Percentiles rank a stretch among this genome's conserved stretches.
These are phyloP conservation scores for Drosophila suboccidentalis DNA, from an alignment of 2,888 invertebrate species.

Conservation along the genomic window DNA sequence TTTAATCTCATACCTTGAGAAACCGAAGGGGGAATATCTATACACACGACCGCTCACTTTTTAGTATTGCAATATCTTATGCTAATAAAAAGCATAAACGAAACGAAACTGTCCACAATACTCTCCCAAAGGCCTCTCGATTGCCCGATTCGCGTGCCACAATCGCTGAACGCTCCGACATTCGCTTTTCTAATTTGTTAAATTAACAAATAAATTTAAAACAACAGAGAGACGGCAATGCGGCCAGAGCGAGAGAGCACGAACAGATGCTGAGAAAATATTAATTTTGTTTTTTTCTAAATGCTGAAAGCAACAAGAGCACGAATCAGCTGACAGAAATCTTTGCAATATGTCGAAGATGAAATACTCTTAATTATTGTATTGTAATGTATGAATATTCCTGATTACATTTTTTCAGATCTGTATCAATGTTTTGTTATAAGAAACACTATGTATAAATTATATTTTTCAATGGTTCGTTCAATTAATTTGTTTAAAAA, in stretches of 20 bases:
- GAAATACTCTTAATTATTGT: constrained; percentile 1
- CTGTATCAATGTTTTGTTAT: no score
- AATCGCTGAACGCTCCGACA: constrained; percentile 4
- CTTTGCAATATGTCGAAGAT: background rate
- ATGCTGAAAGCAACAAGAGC: constrained; percentile 3
- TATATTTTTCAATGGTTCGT: no score
- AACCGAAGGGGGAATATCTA: constrained; percentile 23
- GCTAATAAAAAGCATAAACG: constrained; percentile 65
- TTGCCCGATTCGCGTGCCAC: constrained; percentile 18
- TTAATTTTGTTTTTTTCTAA: constrained; percentile 6
- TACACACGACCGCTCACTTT: constrained; percentile 16
- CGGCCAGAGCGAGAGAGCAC: background rate
- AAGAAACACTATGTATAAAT: no score
- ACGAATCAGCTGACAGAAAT: background rate
- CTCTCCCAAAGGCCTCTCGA: constrained; percentile 26
- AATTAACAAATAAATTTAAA: constrained; percentile 44
- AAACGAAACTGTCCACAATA: constrained; percentile 31
- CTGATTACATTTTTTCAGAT: no score
- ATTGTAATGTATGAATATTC: no score
- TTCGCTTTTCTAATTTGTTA: constrained; percentile 37
- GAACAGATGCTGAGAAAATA: constrained; percentile 23
- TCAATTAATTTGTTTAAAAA: background rate
- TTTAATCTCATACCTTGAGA: constrained; percentile 29
- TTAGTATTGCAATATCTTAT: constrained; percentile 53
- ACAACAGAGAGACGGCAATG: constrained; percentile 13